A percentile compares a stretch with the other conserved stretches of the same genome.
Evolutionary conservation across 2,888 invertebrate species (phyloP).

Genomic region (Baccha elongata): DNA sequence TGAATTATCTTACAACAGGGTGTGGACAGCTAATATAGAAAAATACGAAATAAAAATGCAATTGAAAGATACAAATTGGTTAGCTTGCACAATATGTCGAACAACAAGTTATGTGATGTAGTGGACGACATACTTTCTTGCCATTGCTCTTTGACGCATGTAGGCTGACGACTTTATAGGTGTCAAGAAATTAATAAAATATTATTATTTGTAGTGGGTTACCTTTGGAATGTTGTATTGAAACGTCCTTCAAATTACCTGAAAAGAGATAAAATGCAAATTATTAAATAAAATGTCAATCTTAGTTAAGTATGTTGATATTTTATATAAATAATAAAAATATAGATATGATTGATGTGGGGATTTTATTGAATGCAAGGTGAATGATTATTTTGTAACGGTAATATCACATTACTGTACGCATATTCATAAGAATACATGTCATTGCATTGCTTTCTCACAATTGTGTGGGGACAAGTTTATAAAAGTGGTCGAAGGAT

Average conservation of each 20-base stretch:
- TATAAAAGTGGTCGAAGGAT: too few species aligned
- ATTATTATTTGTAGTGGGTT: constrained; percentile 35
- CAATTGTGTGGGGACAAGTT: too few species aligned
- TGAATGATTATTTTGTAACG: too few species aligned
- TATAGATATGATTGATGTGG: constrained; percentile 53
- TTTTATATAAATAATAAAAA: neutral
- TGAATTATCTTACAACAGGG: constrained; percentile 34
- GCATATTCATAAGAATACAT: too few species aligned
- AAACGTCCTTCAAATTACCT: constrained; percentile 59
- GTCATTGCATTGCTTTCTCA: too few species aligned
- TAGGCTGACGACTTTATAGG: neutral
- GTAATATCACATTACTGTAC: too few species aligned
- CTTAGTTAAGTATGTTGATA: constrained; percentile 22
- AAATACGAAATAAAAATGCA: constrained; percentile 22
- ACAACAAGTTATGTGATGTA: constrained; percentile 22
- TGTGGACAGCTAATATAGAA: constrained; percentile 49
- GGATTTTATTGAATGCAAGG: neutral
- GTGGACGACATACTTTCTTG: constrained; percentile 21
- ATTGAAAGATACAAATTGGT: constrained; percentile 53
- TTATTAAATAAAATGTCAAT: constrained; percentile 32
- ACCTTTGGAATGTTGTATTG: constrained; percentile 48
- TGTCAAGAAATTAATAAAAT: constrained; percentile 24
- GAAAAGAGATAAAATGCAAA: constrained; percentile 30
- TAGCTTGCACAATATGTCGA: constrained; percentile 35
- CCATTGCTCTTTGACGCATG: neutral